Evolutionary conservation across 2,797 vertebrate species (phyloP).

Genomic region (Aulostomus chinensis): DNA sequence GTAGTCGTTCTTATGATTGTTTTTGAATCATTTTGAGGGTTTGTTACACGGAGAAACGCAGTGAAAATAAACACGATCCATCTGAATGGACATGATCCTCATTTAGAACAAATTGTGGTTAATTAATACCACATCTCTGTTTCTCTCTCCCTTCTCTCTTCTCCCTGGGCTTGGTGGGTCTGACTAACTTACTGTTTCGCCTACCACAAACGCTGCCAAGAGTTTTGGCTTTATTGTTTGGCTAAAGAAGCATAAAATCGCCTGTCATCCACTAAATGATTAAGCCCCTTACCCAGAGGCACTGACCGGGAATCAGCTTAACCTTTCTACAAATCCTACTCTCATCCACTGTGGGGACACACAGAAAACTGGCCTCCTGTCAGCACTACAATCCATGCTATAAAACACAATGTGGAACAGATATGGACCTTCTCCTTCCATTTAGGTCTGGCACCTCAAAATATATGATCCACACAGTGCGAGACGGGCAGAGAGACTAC

Average conservation of each 20-base stretch:
- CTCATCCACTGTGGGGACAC: slow-evolving; percentile 30
- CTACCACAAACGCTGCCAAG: slow-evolving; percentile 32
- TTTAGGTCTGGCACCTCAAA: slow-evolving; percentile 9
- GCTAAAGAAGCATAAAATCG: slow-evolving; percentile 52
- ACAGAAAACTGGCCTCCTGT: slow-evolving; percentile 21
- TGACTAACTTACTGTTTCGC: slow-evolving; percentile 48
- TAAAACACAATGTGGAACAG: slow-evolving; percentile 28
- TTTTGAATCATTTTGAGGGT: slow-evolving; percentile 17
- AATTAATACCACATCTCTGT: slow-evolving; percentile 30
- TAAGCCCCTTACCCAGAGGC: slow-evolving; percentile 40
- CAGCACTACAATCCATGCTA: slow-evolving; percentile 21
- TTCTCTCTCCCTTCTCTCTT: neutral
- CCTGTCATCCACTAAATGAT: slow-evolving; percentile 46
- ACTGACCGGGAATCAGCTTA: slow-evolving; percentile 42
- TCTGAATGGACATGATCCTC: slow-evolving; percentile 28
- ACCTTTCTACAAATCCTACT: slow-evolving; percentile 50
- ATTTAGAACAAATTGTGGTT: slow-evolving; percentile 30
- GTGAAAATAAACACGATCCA: slow-evolving; percentile 45
- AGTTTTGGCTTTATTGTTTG: slow-evolving; percentile 52
- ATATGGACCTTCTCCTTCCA: slow-evolving; percentile 26
- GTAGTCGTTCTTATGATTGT: slow-evolving; percentile 22
- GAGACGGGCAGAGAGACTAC: slow-evolving; percentile 9
- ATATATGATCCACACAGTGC: slow-evolving; percentile 14
- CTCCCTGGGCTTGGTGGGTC: slow-evolving; percentile 18
- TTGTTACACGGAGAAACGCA: slow-evolving; percentile 25